Conservation (phyloP, 2,113 vertebrate species). For the Acrocephalus kingi region DNA sequence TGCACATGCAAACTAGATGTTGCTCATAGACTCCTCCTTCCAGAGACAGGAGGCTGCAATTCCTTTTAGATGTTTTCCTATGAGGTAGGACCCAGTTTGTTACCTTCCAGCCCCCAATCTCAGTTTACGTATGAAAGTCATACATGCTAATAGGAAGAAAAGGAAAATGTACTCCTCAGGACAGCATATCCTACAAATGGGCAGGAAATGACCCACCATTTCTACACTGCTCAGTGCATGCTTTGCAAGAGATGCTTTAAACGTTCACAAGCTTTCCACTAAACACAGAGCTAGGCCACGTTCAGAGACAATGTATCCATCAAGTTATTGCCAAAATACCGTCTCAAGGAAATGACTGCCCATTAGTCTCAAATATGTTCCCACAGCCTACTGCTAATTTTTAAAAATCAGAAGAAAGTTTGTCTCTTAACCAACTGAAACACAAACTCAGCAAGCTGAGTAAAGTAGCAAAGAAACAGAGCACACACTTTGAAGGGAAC, state of each 20-base stretch:
- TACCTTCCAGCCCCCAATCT: background rate
- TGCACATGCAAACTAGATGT: background rate
- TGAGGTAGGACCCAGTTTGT: background rate
- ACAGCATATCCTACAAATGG: background rate
- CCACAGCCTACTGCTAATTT: background rate
- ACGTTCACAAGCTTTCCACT: background rate
- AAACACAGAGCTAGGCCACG: background rate
- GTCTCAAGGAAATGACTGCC: background rate
- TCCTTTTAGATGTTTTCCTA: background rate
- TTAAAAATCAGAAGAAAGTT: background rate
- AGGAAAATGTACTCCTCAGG: background rate
- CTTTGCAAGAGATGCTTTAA: background rate
- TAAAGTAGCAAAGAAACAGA: background rate
- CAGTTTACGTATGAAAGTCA: background rate
- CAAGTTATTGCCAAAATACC: background rate
- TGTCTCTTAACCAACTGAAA: background rate
- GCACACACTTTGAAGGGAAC: background rate
- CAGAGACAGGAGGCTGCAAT: background rate
- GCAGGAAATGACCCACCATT: background rate
- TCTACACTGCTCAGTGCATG: background rate
- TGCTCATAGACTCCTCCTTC: background rate
- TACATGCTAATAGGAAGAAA: background rate
- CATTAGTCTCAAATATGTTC: background rate
- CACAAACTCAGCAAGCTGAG: background rate
- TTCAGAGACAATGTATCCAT: background rate